A percentile compares a stretch with the other conserved stretches of the same genome.
Conservation (phyloP, 2,797 vertebrate species). For the Chaetophractus vellerosus region DNA sequence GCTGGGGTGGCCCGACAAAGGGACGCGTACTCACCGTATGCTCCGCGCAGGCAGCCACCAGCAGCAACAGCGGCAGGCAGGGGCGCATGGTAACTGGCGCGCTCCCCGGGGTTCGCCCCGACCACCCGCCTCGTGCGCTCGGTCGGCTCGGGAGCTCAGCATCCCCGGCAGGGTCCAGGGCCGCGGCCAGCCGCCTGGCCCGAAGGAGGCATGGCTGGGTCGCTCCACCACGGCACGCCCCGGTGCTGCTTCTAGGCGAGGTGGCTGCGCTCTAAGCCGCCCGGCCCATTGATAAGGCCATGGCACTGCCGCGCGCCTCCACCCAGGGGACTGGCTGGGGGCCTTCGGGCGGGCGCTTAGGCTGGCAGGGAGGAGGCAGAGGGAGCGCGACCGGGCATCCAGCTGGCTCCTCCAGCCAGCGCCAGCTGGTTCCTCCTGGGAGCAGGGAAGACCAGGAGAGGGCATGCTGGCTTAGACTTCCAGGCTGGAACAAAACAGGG, state of each 20-base stretch:
- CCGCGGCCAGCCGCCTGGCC: background rate
- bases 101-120: background rate
- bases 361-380: background rate
- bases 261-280: background rate
- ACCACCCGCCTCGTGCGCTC: background rate
- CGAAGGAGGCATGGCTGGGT: conserved; percentile 6
- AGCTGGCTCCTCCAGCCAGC: background rate
- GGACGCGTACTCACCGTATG: conserved; percentile 84
- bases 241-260: background rate
- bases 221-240: background rate
- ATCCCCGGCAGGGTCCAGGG: background rate
- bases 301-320: background rate
- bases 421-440: background rate
- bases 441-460: background rate
- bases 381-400: background rate
- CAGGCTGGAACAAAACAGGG: background rate
- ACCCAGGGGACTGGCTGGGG: background rate
- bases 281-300: conserved; percentile 17
- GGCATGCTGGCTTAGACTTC: background rate
- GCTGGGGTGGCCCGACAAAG: background rate
- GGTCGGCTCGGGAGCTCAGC: background rate
- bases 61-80: conserved; percentile 61
- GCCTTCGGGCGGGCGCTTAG: background rate
- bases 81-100: conserved; percentile 13
- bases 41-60: conserved; percentile 75